Conservation (phyloP, 2,888 invertebrate genomes). For the Melieria omissa region DNA sequence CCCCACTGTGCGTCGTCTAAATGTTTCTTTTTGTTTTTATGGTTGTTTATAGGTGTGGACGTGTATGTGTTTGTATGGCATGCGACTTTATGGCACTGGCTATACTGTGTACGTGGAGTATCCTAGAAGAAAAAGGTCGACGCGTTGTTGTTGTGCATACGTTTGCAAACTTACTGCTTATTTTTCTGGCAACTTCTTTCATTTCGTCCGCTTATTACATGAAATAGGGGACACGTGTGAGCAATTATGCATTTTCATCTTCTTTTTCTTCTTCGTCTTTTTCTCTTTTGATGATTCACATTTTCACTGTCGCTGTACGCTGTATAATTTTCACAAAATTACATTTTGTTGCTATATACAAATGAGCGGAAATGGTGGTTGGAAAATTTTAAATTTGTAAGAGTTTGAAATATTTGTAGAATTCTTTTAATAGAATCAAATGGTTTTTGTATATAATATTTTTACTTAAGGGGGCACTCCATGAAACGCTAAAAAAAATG, state of each 20-base stretch:
- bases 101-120: not conserved
- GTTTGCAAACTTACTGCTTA: not conserved
- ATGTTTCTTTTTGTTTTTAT: conserved; percentile 8
- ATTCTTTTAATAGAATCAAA: no score
- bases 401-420: no score
- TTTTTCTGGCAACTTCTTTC: not conserved
- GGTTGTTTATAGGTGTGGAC: not conserved
- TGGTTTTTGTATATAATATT: no score
- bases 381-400: no score
- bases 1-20: not conserved
- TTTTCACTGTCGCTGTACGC: not conserved
- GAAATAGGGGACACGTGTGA: not conserved
- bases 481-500: no score
- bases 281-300: not conserved
- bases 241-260: not conserved
- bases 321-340: not conserved
- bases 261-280: not conserved
- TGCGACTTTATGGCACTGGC: not conserved
- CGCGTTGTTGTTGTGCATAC: not conserved
- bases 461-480: no score
- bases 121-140: not conserved
- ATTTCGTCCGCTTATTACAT: not conserved
- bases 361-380: no score
- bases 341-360: no score
- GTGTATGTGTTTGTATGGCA: not conserved